Percentiles rank a stretch among this genome's conserved stretches.
Conservation (phyloP, 2,797 vertebrate genomes). For the Chelmon rostratus region DNA sequence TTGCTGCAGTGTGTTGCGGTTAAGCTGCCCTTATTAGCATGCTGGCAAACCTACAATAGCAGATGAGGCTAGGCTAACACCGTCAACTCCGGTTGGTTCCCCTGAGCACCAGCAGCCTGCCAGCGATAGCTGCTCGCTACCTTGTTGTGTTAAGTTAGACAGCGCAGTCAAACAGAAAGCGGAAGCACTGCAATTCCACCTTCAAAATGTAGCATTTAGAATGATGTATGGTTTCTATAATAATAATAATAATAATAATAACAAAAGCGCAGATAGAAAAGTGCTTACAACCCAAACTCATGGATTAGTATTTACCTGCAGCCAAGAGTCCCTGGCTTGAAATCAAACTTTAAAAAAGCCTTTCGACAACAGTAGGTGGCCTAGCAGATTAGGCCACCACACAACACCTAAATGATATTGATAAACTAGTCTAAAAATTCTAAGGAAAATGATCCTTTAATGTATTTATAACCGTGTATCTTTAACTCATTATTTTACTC, state of each 20-base stretch:
- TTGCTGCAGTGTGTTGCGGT: conserved; percentile 71
- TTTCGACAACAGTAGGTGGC: background rate
- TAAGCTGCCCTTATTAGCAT: conserved; percentile 62
- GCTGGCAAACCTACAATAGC: conserved; percentile 57
- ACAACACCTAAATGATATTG: background rate
- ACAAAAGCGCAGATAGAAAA: too few relatives aligned
- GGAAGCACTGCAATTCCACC: background rate
- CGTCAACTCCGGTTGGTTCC: conserved; percentile 55
- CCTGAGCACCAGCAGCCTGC: conserved; percentile 43
- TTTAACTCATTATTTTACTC: background rate
- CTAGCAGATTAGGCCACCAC: background rate
- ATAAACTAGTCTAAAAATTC: background rate
- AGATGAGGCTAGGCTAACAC: conserved; percentile 70
- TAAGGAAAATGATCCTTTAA: background rate
- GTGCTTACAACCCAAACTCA: too few relatives aligned
- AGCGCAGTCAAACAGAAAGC: fast-evolving
- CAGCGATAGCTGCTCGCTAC: conserved; percentile 34
- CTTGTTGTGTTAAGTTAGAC: conserved; percentile 13
- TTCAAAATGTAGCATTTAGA: conserved; percentile 44
- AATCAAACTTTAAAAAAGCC: background rate
- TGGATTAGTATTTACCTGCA: background rate
- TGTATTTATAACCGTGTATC: background rate
- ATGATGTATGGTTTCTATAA: background rate
- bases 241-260: too few relatives aligned
- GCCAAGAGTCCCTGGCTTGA: too few relatives aligned